phyloP scores from a whole-genome alignment of 2,797 vertebrate species.

The Agapornis canus region DNA sequence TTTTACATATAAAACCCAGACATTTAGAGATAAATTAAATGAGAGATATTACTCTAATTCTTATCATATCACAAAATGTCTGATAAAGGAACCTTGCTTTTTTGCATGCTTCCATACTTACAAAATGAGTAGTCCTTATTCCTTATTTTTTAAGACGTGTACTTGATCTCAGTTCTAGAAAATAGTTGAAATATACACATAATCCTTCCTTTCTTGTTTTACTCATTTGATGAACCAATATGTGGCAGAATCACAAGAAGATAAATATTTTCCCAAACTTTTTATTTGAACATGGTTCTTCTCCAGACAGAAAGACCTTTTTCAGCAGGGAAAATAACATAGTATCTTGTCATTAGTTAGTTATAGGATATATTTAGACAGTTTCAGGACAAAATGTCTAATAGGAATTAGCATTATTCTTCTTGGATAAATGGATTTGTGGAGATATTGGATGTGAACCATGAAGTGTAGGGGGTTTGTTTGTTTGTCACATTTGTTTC shows the following conservation, averaged over 20 bases:
- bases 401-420: neutral
- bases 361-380: constrained; percentile 12
- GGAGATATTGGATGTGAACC: neutral
- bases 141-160: neutral
- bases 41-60: neutral
- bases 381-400: constrained; percentile 48
- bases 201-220: neutral
- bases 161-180: neutral
- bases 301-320: neutral
- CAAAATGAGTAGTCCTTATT: neutral
- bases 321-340: neutral
- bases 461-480: neutral
- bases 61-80: neutral
- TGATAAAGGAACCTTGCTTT: neutral
- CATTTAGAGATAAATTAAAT: neutral
- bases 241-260: neutral
- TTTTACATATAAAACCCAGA: neutral
- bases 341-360: neutral
- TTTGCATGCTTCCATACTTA: neutral
- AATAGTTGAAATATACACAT: neutral
- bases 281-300: neutral
- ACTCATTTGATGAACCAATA: neutral
- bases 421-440: neutral
- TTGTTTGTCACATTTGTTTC: neutral
- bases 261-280: neutral